Base-by-base conservation (phyloP, 2,797 vertebrate genomes). In the Sebastiscus tertius region DNA sequence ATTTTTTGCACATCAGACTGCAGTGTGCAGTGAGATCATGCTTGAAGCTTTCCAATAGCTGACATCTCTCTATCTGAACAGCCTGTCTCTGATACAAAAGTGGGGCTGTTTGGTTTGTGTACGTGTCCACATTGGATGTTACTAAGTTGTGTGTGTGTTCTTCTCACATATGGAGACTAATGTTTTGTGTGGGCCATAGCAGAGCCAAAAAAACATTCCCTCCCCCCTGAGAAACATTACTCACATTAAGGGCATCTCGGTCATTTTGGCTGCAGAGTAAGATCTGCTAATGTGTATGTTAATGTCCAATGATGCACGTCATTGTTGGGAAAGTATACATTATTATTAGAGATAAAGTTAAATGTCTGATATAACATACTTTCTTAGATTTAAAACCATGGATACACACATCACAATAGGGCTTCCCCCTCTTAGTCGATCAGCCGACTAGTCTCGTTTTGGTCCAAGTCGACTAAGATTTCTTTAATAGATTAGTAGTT, bases 1-100 rank as follows among this genome's bases (percentile, higher is more conserved):
- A 49, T 74, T 81, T 42, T 72, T 29, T 77, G 52, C 54, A n/a
- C 63, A 63, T 52, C 24, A 66, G 58, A 82, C 46, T 78, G 59
- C 54, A 70, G 18, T 70, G n/a, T 22, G 65, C 39, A 72, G 72
- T 92, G 88, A 93, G 82, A 72, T 91, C 81, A 90, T 74, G 52
- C 33, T 78, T 49, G 24, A 79, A 75, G 73, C 71, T 67, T 75
- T 86, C 73, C 64, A 88, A 71, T 67, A 46, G 63, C 77, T 79
- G 78, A 85, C 72, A 77, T 77, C 27, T 76, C 60, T 79, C 54
- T 69, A 64, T 83, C 66, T 81, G 81, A 79, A 33, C 52, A 49
- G 73, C 62, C 73, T 83, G 75, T 87, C 82, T 75, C 66, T 52
- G 76, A 84, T 80, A 62, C 65, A 82, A 85, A 86, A 77, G 39